phyloP scores from a whole-genome alignment of 1,140 invertebrate genomes.

The Drosophila trapezifrons region DNA sequence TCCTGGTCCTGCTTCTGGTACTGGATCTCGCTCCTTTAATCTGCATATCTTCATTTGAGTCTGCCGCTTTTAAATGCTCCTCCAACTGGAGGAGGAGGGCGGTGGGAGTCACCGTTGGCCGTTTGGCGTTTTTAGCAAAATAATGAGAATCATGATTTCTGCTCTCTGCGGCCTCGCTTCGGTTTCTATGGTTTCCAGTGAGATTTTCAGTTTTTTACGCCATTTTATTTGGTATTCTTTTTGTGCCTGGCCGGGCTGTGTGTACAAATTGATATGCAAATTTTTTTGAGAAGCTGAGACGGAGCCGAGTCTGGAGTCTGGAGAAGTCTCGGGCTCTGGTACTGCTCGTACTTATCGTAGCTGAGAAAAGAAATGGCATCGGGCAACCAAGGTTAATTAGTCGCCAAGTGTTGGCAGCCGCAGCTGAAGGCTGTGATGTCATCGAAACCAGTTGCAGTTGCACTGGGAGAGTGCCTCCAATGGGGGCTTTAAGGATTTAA shows the following conservation, averaged over 20 bases:
- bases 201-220: constrained; percentile 74
- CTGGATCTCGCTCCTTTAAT: constrained; percentile 79
- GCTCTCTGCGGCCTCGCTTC: constrained; percentile 33
- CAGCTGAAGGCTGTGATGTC: constrained; percentile 24
- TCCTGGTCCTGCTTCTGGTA: constrained; percentile 8
- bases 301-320: constrained; percentile 14
- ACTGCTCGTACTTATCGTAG: constrained; percentile 37
- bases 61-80: constrained; percentile 74
- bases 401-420: constrained; percentile 62
- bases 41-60: constrained; percentile 84
- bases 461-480: too few relatives aligned
- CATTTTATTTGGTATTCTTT: constrained; percentile 55
- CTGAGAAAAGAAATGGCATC: constrained; percentile 31
- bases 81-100: constrained; percentile 5
- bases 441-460: constrained; percentile 13
- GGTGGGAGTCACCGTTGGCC: constrained; percentile 44
- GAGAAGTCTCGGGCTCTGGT: not conserved
- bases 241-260: constrained; percentile 30
- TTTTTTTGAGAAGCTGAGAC: constrained; percentile 62
- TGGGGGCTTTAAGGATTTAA: constrained; percentile 3
- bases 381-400: constrained; percentile 72
- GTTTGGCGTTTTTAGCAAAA: constrained; percentile 78
- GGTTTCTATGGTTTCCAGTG: constrained; percentile 37
- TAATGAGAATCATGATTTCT: constrained; percentile 84
- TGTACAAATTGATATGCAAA: constrained; percentile 84